Evolutionary conservation across 2,797 vertebrate genomes (phyloP).

Genomic region (Gambelia wislizenii): DNA sequence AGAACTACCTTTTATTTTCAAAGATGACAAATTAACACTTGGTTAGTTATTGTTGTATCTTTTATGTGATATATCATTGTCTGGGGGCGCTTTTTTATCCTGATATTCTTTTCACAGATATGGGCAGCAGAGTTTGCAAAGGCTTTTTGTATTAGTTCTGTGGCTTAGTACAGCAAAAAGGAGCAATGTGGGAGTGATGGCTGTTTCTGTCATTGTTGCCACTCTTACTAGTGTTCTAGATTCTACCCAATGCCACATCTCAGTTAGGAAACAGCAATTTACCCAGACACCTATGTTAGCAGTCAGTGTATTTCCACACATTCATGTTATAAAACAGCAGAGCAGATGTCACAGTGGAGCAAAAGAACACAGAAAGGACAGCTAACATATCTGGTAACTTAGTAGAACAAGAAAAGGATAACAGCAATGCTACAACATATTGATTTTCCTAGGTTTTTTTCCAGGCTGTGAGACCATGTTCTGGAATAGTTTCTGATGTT

Average conservation of each 20-base stretch:
- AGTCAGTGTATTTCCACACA: background rate
- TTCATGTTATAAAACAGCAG: background rate
- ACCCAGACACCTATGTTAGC: background rate
- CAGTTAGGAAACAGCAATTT: background rate
- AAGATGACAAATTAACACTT: background rate
- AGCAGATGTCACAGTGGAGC: background rate
- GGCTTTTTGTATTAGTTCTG: background rate
- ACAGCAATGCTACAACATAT: background rate
- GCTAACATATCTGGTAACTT: background rate
- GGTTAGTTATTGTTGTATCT: background rate
- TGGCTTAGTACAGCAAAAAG: background rate
- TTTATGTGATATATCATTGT: background rate
- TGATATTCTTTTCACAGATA: background rate
- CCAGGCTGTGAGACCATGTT: too few species aligned
- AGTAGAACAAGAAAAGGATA: background rate
- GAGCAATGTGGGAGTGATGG: background rate
- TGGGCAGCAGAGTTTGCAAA: background rate
- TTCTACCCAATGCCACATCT: too few species aligned
- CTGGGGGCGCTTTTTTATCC: background rate
- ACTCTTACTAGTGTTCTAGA: background rate
- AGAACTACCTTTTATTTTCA: background rate
- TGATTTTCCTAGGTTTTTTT: too few species aligned
- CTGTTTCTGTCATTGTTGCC: background rate
- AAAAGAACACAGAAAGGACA: background rate
- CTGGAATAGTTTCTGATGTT: too few species aligned